Conservation (phyloP, 2,797 vertebrate genomes). For the Syndactyla subalaris region DNA sequence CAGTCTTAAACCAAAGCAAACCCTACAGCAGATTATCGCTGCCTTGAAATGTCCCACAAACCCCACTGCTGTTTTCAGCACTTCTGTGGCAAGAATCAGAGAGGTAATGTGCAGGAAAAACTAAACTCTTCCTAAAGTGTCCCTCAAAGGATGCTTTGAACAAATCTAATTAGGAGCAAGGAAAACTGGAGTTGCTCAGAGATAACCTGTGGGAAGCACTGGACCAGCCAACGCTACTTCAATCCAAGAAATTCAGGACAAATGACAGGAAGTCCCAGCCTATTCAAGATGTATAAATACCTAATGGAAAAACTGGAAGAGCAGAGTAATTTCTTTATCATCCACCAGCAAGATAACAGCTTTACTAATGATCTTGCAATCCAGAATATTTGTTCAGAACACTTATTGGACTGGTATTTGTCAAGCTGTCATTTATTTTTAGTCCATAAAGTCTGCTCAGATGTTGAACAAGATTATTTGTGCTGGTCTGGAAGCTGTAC, state of each 20-base stretch:
- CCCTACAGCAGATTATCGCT: neutral
- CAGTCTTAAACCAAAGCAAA: neutral
- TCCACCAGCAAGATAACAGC: neutral
- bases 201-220: neutral
- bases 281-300: neutral
- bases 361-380: neutral
- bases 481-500: neutral
- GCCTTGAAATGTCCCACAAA: neutral
- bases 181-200: neutral
- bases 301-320: neutral
- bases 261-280: neutral
- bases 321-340: neutral
- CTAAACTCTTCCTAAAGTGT: slow-evolving; percentile 3
- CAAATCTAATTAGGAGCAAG: neutral
- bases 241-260: neutral
- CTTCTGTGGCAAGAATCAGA: neutral
- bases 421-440: neutral
- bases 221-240: neutral
- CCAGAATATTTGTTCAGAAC: neutral
- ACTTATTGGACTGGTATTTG: neutral
- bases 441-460: neutral
- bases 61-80: neutral
- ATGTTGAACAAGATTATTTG: neutral
- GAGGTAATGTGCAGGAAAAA: neutral
- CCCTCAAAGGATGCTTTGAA: neutral